phyloP scores from a whole-genome alignment of 2,888 invertebrate genomes.

The Timandra comae region DNA sequence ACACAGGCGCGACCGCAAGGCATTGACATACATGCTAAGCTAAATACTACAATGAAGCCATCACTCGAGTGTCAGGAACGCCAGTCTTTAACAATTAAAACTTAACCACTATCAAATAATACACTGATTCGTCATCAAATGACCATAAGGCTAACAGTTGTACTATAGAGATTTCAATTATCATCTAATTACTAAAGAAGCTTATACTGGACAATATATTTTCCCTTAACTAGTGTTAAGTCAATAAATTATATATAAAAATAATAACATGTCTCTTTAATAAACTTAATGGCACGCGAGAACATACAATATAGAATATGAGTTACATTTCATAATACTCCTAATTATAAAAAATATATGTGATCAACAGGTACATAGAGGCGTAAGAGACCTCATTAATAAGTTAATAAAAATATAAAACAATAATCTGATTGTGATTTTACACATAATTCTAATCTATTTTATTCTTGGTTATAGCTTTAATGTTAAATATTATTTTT shows the following conservation, averaged over 20 bases:
- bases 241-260: too few species aligned
- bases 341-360: conserved; percentile 16
- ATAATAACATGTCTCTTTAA: conserved; percentile 8
- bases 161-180: conserved; percentile 52
- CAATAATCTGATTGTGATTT: conserved; percentile 4
- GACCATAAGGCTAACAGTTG: conserved; percentile 64
- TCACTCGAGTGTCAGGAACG: conserved; percentile 33
- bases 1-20: conserved; percentile 33
- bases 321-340: conserved; percentile 8
- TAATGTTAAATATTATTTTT: too few species aligned
- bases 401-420: background rate
- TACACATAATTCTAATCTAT: too few species aligned
- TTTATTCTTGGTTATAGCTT: too few species aligned
- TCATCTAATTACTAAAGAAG: background rate
- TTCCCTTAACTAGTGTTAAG: too few species aligned
- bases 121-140: conserved; percentile 35
- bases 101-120: conserved; percentile 35
- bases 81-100: conserved; percentile 47
- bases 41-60: conserved; percentile 32
- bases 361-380: conserved; percentile 9
- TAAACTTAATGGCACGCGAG: conserved; percentile 56
- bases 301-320: conserved; percentile 22
- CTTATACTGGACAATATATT: too few species aligned
- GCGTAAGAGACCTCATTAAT: too few species aligned
- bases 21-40: conserved; percentile 48